These are phyloP conservation scores for Paralichthys olivaceus DNA, from an alignment of 2,113 vertebrate species.

Conservation along the genomic window DNA sequence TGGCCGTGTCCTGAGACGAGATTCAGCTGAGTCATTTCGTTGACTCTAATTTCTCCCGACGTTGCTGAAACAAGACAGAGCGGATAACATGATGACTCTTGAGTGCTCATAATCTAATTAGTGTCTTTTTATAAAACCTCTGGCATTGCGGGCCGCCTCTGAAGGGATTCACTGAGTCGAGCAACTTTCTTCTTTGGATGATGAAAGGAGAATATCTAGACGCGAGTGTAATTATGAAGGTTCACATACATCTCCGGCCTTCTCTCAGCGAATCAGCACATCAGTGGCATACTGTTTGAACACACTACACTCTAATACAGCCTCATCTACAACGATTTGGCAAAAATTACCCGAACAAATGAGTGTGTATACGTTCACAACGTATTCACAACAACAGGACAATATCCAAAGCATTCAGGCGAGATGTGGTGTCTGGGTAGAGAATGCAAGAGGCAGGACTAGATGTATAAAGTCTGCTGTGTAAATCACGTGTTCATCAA, in stretches of 20 bases:
- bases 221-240: neutral
- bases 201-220: constrained; percentile 15
- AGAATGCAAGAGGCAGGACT: too few species aligned
- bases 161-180: constrained; percentile 44
- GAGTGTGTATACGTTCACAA: too few species aligned
- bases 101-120: constrained; percentile 75
- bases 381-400: too few species aligned
- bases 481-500: too few species aligned
- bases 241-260: neutral
- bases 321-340: neutral
- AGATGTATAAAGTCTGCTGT: too few species aligned
- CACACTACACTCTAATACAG: neutral
- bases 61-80: constrained; percentile 33
- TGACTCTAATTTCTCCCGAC: constrained; percentile 5
- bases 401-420: too few species aligned
- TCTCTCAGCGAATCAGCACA: neutral
- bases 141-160: constrained; percentile 42
- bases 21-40: constrained; percentile 38
- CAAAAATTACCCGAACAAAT: neutral
- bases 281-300: neutral
- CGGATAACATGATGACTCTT: constrained; percentile 66
- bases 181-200: constrained; percentile 18
- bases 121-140: constrained; percentile 77
- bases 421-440: too few species aligned
- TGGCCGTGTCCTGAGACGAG: neutral